Base-by-base conservation (phyloP, 37 sponge, comb jelly and placozoan genomes). In the Haliclona indistincta region DNA sequence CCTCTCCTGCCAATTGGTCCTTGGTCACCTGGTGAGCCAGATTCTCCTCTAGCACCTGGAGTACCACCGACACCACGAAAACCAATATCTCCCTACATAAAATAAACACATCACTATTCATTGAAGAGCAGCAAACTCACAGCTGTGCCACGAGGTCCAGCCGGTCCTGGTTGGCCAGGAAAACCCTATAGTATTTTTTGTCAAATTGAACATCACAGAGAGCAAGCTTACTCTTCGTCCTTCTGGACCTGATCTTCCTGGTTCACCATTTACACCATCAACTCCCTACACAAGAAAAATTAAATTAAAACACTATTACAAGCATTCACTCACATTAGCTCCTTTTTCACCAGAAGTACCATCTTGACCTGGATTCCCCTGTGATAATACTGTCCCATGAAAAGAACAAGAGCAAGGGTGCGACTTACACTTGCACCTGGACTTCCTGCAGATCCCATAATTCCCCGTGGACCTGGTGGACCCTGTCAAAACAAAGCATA, bases 11-110 rank as follows among this genome's bases (percentile, higher is more conserved):
- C 86, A 39, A 42, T n/a, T 0, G 74, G 74, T 45, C 87, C 87
- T 19, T 44, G 52, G 44, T 68, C 76, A 19, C 87, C 87, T 23
- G 38, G 45, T 0, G 32, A 25, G 4, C 77, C 81, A n/a, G 1
- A 0, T 6, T 75, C 58, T 54, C 87, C 87, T 53, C 81, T 87
- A 58, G 38, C 11, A 1, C 87, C 87, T 20, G 45, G 66, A 25
- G 63, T 66, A 2, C 87, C 87, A 0, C 66, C 33, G 47, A 80
- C 69, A 17, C 87, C 87, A 25, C 69, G 70, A 5, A 20, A 0
- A 7, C 82, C 87, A 76, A 81, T 82, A 26, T 81, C 82, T 30
- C 87, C 87, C 87, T 87, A 54, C 5, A 51, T 34, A 43, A 45
- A 47, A n/a, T 30, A n/a, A 60, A 39, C 13, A 40, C 23, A 56